Conservation (phyloP, 2,888 invertebrate species). For the Hypercompe scribonia region DNA sequence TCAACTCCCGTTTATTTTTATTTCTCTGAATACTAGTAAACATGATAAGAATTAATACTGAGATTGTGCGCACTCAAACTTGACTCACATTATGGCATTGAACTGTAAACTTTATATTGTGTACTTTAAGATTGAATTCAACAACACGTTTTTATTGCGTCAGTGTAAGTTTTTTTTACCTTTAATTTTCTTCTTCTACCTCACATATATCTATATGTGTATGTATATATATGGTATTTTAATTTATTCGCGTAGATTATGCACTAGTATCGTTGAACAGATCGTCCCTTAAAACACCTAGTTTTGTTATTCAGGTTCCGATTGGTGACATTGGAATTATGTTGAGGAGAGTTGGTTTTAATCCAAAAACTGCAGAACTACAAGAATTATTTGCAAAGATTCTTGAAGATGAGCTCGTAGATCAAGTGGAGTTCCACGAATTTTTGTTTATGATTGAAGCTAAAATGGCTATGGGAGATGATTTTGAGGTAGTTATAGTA, state of each 20-base stretch:
- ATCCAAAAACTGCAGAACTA: slow-evolving; percentile 75
- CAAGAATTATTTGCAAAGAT: slow-evolving; percentile 65
- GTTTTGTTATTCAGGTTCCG: slow-evolving; percentile 60
- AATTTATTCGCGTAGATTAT: not conserved
- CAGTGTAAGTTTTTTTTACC: no score
- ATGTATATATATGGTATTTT: not conserved
- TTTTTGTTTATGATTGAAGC: slow-evolving; percentile 80
- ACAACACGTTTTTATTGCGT: no score
- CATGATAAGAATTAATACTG: not conserved
- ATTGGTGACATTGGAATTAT: slow-evolving; percentile 68
- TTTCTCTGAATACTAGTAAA: not conserved
- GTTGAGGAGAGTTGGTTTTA: slow-evolving; percentile 78
- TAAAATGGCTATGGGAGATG: slow-evolving; percentile 78
- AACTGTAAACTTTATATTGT: no score
- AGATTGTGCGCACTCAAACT: not conserved
- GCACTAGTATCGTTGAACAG: not conserved
- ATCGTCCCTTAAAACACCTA: not conserved
- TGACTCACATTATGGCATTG: no score
- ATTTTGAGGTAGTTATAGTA: slow-evolving; percentile 70
- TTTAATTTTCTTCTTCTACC: no score
- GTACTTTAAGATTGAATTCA: no score
- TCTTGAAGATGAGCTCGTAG: slow-evolving; percentile 78
- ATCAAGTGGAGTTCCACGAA: slow-evolving; percentile 77
- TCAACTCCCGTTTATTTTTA: not conserved
- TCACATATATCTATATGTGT: no score